Evolutionary conservation across 2,113 vertebrate genomes (phyloP), one percentile per base, ranked within the genome.

Genomic region (Cottus gobio): DNA sequence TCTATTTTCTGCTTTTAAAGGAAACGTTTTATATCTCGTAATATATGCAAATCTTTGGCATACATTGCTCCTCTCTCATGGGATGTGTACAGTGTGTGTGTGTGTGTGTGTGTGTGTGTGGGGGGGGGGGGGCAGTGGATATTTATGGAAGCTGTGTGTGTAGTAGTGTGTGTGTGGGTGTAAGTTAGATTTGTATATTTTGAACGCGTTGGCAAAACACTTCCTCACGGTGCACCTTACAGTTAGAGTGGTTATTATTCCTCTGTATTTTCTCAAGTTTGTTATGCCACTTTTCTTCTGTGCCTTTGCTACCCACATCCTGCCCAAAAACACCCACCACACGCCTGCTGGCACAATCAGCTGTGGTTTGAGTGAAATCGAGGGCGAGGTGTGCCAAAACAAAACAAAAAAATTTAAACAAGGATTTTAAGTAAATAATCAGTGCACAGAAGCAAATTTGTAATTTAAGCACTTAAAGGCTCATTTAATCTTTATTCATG

Each of bases 281-380:
- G 72, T 73, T 82, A 72, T 92, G 85, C 80, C 79, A 87, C 75
- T 87, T 79, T 89, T 74, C 83, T 83, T 73, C 58, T 83, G 68
- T 85, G 82, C 72, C 67, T 84, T 77, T 81, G 66, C 30, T 86
- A 78, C 84, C 94, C 94, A 95, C 95, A 95, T 95, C 95, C 94
- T 94, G 92, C 85, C 84, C 83, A 4, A 77, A 80, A 88, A 91
- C 90, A 86, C 81, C 79, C 71, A 83, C 83, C 88, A 82, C 90
- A 93, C 78, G 85, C 84, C 85, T 8, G 58, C 85, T 90, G 87
- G 85, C 89, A 88, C 73, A 67, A 72, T 58, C 68, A 61, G 48
- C 67, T 62, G 37, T 1, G 69, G 64, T 64, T 70, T 85, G 63
- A 83, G 70, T 83, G 56, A 83, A 88, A 84, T 61, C 26, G 20